phyloP scores from a whole-genome alignment of 1,140 invertebrate genomes.

The Cyrtorhinus lividipennis region DNA sequence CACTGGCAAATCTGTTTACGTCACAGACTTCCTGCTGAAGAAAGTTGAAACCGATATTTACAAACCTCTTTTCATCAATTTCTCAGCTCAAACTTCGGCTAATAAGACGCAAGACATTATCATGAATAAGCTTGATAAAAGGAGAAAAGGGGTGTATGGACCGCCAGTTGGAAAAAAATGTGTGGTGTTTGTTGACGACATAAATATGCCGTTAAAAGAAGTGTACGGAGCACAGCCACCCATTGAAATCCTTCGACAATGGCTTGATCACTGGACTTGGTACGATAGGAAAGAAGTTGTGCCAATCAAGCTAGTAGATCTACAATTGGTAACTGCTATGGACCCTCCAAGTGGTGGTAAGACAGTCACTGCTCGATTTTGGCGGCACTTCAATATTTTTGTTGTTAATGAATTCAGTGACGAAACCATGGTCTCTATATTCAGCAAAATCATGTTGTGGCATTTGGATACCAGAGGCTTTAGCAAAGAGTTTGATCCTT shows the following conservation, averaged over 20 bases:
- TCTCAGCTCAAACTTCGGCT: constrained; percentile 85
- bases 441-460: constrained; percentile 83
- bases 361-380: constrained; percentile 69
- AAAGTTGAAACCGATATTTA: constrained; percentile 65
- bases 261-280: constrained; percentile 82
- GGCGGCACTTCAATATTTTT: constrained; percentile 77
- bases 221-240: constrained; percentile 82
- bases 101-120: constrained; percentile 91
- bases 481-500: constrained; percentile 87
- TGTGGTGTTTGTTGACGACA: constrained; percentile 86
- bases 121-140: constrained; percentile 86
- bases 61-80: constrained; percentile 76
- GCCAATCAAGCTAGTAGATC: constrained; percentile 72
- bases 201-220: constrained; percentile 81
- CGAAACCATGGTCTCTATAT: constrained; percentile 69
- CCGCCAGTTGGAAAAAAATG: constrained; percentile 78
- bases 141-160: constrained; percentile 82
- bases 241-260: constrained; percentile 78
- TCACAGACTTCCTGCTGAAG: constrained; percentile 63
- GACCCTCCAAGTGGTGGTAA: constrained; percentile 69
- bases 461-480: constrained; percentile 89
- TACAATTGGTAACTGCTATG: constrained; percentile 81
- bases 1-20: constrained; percentile 82
- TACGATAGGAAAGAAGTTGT: constrained; percentile 79
- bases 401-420: constrained; percentile 85